Evolutionary conservation across 2,888 invertebrate genomes (phyloP).

Genomic region (Pseudococcus longispinus): DNA sequence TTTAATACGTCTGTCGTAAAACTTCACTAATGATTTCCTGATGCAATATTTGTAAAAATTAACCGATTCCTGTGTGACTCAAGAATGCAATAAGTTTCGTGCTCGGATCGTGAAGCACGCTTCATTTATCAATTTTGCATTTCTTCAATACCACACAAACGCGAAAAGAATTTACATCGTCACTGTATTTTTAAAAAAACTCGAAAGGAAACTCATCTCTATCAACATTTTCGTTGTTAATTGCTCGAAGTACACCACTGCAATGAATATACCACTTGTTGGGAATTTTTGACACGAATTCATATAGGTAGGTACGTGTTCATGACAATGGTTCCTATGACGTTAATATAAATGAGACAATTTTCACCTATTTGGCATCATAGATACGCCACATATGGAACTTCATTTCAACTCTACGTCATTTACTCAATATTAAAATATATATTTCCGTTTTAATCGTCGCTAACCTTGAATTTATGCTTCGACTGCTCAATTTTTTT

Average conservation of each 20-base stretch:
- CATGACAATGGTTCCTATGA: slow-evolving; percentile 3
- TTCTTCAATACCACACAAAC: background rate
- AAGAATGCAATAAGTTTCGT: background rate
- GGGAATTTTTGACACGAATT: background rate
- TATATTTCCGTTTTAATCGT: background rate
- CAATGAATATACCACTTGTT: background rate
- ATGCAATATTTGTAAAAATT: slow-evolving; percentile 28
- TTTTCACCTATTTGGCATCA: background rate
- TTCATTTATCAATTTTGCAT: background rate
- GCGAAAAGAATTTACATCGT: background rate
- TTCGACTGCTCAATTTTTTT: background rate
- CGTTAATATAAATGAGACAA: background rate
- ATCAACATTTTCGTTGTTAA: background rate
- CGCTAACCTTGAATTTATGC: background rate
- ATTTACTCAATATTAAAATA: background rate
- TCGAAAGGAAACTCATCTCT: background rate
- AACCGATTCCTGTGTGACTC: slow-evolving; percentile 18
- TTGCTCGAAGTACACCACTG: background rate
- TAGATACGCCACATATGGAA: background rate
- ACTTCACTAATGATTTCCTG: slow-evolving; percentile 9
- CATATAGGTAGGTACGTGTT: background rate
- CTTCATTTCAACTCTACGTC: background rate
- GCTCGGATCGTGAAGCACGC: background rate
- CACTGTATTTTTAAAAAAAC: background rate
- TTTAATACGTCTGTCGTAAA: background rate